Percentiles rank a stretch among this genome's conserved stretches.
These are phyloP conservation scores for Epinephelus awoara DNA, from an alignment of 2,797 vertebrate species.

Conservation along the genomic window DNA sequence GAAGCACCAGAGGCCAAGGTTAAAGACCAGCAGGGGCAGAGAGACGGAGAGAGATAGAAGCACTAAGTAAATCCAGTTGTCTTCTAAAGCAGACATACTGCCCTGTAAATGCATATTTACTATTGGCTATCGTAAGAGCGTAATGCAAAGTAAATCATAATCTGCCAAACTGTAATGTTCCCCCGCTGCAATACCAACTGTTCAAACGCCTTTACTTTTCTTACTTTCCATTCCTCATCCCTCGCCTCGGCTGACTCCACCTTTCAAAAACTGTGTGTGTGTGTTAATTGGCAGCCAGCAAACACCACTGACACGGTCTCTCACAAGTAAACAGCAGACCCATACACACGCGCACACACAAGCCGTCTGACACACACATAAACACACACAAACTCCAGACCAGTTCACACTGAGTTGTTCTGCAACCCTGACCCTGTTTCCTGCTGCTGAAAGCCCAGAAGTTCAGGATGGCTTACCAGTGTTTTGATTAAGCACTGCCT, in stretches of 20 bases:
- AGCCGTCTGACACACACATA: background rate
- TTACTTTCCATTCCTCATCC: conserved; percentile 45
- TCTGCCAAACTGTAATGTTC: conserved; percentile 33
- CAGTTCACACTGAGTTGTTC: conserved; percentile 71
- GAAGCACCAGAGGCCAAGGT: conserved; percentile 88
- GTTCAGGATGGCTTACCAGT: conserved; percentile 77
- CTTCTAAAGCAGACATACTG: conserved; percentile 76
- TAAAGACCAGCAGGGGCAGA: conserved; percentile 84
- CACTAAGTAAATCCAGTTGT: conserved; percentile 77
- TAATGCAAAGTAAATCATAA: conserved; percentile 57
- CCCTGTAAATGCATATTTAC: conserved; percentile 73
- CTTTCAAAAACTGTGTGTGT: conserved; percentile 52
- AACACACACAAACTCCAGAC: conserved; percentile 39
- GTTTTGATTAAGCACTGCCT: conserved; percentile 78
- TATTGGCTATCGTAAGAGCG: conserved; percentile 42
- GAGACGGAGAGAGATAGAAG: conserved; percentile 70
- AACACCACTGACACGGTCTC: conserved; percentile 48
- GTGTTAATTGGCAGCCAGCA: conserved; percentile 74
- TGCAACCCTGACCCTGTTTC: conserved; percentile 73
- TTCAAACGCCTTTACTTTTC: conserved; percentile 31
- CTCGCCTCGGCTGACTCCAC: conserved; percentile 37
- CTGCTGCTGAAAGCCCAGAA: conserved; percentile 70
- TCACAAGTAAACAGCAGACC: conserved; percentile 45
- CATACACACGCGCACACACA: background rate
- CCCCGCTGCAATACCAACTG: conserved; percentile 28